A percentile compares a stretch with the other conserved stretches of the same genome.
phyloP scores from a whole-genome alignment of 2,888 invertebrate species.

The Galerucella pusilla region DNA sequence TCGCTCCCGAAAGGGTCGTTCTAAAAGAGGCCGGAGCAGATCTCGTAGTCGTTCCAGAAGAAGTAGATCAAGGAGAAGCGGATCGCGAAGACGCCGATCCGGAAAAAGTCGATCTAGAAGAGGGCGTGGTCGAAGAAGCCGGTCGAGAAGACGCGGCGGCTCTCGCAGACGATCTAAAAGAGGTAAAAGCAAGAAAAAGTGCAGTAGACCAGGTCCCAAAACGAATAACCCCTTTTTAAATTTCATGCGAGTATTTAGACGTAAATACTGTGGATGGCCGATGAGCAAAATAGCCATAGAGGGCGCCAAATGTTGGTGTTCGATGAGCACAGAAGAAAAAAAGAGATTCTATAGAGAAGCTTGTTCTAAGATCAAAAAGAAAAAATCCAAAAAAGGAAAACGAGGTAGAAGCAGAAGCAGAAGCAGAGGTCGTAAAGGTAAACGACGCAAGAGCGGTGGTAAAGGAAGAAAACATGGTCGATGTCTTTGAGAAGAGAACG shows the following conservation, averaged over 20 bases:
- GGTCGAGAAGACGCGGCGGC: neutral
- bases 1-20: neutral
- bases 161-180: conserved; percentile 4
- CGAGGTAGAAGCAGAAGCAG: neutral
- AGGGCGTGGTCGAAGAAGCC: neutral
- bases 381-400: neutral
- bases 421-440: neutral
- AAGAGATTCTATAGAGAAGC: conserved; percentile 34
- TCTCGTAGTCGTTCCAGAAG: neutral
- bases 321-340: conserved; percentile 43
- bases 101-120: neutral
- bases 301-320: conserved; percentile 57
- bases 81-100: neutral
- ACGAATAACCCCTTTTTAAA: conserved; percentile 57
- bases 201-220: conserved; percentile 38
- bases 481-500: conserved; percentile 2
- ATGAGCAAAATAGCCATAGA: conserved; percentile 56
- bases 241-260: conserved; percentile 54
- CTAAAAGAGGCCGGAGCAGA: neutral
- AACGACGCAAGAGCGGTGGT: neutral
- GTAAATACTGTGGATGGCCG: conserved; percentile 53
- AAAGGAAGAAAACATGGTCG: neutral
- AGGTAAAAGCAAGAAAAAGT: conserved; percentile 20
- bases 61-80: neutral
- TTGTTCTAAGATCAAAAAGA: conserved; percentile 13